Conservation (phyloP, 2,888 invertebrate species). For the Rhingia rostrata region DNA sequence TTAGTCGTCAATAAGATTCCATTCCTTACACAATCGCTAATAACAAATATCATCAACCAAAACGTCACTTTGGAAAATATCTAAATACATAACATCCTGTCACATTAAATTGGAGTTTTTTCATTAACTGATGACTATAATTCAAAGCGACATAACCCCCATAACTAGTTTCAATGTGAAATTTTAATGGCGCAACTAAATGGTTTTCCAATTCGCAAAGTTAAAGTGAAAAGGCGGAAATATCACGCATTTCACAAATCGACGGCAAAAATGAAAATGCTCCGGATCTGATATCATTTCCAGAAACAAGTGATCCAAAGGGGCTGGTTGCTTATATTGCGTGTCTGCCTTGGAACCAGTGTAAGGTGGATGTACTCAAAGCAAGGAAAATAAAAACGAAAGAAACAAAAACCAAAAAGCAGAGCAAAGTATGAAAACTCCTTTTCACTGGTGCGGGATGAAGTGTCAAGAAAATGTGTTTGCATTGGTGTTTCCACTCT, state of each 20-base stretch:
- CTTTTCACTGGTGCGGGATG: not conserved
- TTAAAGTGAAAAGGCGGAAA: slow-evolving; percentile 51
- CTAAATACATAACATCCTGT: too few species aligned
- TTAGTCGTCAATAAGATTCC: too few species aligned
- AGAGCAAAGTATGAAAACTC: slow-evolving; percentile 22
- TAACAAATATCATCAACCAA: too few species aligned
- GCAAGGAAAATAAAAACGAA: slow-evolving; percentile 9
- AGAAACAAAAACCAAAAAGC: not conserved
- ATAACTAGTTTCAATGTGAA: slow-evolving; percentile 6
- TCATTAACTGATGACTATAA: too few species aligned
- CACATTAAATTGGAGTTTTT: too few species aligned
- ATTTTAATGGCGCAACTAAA: not conserved
- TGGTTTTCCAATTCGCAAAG: not conserved
- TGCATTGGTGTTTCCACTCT: slow-evolving; percentile 2
- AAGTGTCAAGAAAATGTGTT: slow-evolving; percentile 20
- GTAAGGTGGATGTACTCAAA: slow-evolving; percentile 30
- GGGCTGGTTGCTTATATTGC: not conserved
- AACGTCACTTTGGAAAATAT: too few species aligned
- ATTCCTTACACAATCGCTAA: too few species aligned
- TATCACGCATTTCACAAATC: slow-evolving; percentile 24
- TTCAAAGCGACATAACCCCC: not conserved
- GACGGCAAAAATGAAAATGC: not conserved
- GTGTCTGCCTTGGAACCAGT: not conserved
- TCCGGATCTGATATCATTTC: slow-evolving; percentile 17
- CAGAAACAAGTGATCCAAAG: slow-evolving; percentile 35